Percentiles rank a stretch among this genome's conserved stretches.
phyloP scores from a whole-genome alignment of 1,140 invertebrate species.

The Wiebesia pumilae region DNA sequence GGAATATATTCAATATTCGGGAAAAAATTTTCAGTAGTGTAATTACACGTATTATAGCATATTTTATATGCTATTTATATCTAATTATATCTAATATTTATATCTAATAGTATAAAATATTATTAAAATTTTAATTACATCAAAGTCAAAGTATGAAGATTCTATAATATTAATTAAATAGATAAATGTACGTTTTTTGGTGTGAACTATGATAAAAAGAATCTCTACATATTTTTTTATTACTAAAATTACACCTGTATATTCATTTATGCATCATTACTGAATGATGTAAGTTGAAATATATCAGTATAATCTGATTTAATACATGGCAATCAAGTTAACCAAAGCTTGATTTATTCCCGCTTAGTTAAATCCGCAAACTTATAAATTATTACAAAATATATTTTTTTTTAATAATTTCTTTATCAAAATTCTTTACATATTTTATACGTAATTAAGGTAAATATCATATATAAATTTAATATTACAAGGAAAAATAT shows the following conservation, averaged over 20 bases:
- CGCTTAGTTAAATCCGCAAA: background rate
- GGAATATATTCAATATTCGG: background rate
- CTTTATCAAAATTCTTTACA: background rate
- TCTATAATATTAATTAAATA: too few relatives aligned
- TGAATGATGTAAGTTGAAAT: background rate
- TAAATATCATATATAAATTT: background rate
- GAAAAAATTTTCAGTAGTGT: background rate
- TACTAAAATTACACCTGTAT: background rate
- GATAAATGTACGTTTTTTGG: background rate
- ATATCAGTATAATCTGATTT: background rate
- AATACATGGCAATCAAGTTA: background rate
- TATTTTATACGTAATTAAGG: background rate
- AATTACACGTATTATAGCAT: too few relatives aligned
- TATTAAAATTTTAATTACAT: too few relatives aligned
- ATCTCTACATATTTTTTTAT: too few relatives aligned
- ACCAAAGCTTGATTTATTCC: background rate
- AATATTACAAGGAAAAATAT: background rate
- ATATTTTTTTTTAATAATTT: conserved; percentile 8
- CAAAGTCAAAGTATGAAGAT: too few relatives aligned
- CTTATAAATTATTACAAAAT: background rate
- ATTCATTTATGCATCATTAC: background rate
- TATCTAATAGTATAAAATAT: too few relatives aligned
- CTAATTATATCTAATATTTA: background rate
- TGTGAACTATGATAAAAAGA: too few relatives aligned
- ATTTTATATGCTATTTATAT: background rate